Evolutionary conservation across 2,113 vertebrate species (phyloP).

Genomic region (Corapipo altera): DNA sequence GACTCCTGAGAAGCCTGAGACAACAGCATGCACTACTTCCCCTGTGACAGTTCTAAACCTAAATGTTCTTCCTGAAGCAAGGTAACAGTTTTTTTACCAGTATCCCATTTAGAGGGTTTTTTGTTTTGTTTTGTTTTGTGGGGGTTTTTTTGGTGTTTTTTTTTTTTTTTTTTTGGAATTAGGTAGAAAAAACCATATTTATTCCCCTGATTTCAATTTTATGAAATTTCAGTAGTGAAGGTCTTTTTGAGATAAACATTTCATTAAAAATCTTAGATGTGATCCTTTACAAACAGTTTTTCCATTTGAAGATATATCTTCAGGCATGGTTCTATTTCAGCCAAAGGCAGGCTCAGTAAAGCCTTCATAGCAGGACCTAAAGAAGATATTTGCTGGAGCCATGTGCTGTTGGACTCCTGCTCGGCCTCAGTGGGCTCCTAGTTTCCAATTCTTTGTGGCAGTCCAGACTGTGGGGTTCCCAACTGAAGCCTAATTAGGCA

Average conservation of each 20-base stretch:
- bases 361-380: neutral
- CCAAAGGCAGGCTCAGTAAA: neutral
- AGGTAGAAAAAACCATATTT: neutral
- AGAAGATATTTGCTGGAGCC: neutral
- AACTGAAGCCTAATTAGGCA: neutral
- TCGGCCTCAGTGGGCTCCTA: neutral
- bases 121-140: too few relatives aligned
- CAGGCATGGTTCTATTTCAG: neutral
- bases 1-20: neutral
- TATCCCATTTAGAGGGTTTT: neutral
- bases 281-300: neutral
- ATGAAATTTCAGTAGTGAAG: neutral
- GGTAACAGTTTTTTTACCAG: neutral
- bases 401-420: neutral
- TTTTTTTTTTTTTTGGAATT: neutral
- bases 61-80: neutral
- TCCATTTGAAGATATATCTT: neutral
- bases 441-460: neutral
- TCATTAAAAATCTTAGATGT: neutral
- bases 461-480: neutral
- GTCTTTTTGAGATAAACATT: neutral
- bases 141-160: neutral
- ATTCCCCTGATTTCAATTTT: neutral
- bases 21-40: fast-evolving
- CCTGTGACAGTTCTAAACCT: neutral